phyloP scores from a whole-genome alignment of 2,113 vertebrate species.

The Piaya cayana region DNA sequence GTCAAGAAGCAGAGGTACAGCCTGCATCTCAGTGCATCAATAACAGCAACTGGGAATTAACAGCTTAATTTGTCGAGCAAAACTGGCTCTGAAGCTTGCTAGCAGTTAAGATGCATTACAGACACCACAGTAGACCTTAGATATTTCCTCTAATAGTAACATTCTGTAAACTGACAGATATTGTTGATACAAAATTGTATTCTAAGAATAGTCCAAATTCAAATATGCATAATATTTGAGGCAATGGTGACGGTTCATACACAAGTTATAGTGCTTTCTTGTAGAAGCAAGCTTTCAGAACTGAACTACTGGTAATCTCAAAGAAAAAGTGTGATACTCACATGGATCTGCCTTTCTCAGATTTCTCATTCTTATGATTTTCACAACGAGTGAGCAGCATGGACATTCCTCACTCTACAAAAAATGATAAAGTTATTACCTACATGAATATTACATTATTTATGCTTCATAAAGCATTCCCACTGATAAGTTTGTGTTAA shows the following conservation, averaged over 20 bases:
- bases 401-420: constrained; percentile 57
- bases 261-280: background rate
- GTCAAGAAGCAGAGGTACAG: background rate
- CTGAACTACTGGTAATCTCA: background rate
- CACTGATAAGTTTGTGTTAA: rapidly evolving
- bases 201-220: background rate
- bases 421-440: background rate
- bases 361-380: constrained; percentile 61
- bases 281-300: background rate
- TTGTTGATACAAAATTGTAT: background rate
- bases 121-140: background rate
- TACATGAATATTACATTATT: background rate
- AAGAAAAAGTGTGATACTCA: constrained; percentile 6
- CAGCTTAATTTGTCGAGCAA: background rate
- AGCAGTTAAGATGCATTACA: background rate
- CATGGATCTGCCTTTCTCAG: constrained; percentile 48
- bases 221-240: background rate
- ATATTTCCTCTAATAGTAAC: background rate
- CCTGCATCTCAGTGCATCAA: background rate
- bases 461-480: background rate
- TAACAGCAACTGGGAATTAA: background rate
- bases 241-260: background rate
- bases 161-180: background rate
- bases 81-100: background rate
- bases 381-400: constrained; percentile 22